These are phyloP conservation scores for Passerina amoena DNA, from an alignment of 2,113 vertebrate genomes.

Conservation along the genomic window DNA sequence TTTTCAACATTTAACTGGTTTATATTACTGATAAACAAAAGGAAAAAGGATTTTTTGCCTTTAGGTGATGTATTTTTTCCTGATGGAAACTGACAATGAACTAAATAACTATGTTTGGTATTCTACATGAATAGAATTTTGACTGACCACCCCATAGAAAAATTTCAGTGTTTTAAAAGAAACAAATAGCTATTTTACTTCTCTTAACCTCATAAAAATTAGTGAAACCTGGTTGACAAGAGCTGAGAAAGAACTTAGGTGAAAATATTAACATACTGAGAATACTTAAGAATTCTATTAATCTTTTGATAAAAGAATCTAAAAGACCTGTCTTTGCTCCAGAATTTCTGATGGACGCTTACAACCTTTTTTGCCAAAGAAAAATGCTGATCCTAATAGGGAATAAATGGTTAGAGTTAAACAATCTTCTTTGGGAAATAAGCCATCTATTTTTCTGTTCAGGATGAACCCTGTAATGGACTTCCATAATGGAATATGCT, in stretches of 20 bases:
- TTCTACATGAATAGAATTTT: neutral
- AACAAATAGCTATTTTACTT: neutral
- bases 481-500: neutral
- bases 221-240: neutral
- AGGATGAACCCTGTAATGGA: neutral
- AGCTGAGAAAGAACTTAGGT: neutral
- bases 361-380: neutral
- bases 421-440: neutral
- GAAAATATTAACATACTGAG: neutral
- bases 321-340: neutral
- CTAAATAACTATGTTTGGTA: neutral
- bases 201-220: neutral
- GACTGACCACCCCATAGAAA: neutral
- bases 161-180: neutral
- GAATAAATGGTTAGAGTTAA: neutral
- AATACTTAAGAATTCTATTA: neutral
- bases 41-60: neutral
- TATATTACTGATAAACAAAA: neutral
- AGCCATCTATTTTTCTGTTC: neutral
- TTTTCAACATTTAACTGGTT: neutral
- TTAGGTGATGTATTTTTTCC: neutral
- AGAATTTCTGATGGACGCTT: neutral
- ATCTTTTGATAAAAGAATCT: neutral
- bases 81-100: neutral
- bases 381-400: neutral